Conservation (phyloP, 1,140 invertebrate species). For the Vanessa tameamea region DNA sequence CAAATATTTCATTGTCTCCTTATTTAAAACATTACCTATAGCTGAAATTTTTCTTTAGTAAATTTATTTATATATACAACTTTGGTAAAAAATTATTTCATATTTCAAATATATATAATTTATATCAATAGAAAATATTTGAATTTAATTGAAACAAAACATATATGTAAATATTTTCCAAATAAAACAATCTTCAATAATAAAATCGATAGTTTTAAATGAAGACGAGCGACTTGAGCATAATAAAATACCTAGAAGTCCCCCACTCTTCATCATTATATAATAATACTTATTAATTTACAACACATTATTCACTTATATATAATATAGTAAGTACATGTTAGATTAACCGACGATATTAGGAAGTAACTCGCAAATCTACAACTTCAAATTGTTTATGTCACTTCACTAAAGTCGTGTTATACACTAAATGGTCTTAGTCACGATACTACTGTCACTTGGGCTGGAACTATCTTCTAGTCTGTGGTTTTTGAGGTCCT, state of each 20-base stretch:
- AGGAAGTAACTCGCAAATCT: slow-evolving; percentile 4
- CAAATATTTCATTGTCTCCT: not conserved
- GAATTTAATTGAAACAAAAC: no score
- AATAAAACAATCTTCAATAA: not conserved
- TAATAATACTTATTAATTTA: slow-evolving; percentile 7
- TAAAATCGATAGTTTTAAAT: not conserved
- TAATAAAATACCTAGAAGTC: slow-evolving; percentile 17
- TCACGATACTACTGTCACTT: slow-evolving; percentile 73
- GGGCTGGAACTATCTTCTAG: slow-evolving; percentile 69
- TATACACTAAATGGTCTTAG: slow-evolving; percentile 76
- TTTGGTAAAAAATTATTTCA: not conserved
- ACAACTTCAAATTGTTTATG: slow-evolving; percentile 37
- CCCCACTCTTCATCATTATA: not conserved
- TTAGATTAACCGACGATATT: slow-evolving; percentile 26
- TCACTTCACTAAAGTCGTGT: slow-evolving; percentile 68
- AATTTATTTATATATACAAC: not conserved
- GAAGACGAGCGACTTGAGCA: slow-evolving; percentile 18
- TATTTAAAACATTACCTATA: not conserved
- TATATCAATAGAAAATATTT: no score
- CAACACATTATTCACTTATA: not conserved
- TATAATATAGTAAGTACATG: slow-evolving; percentile 31
- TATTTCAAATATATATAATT: no score
- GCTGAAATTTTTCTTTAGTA: not conserved
- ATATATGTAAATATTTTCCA: not conserved
- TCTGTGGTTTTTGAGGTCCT: slow-evolving; percentile 68